A percentile compares a stretch with the other conserved stretches of the same genome.
phyloP scores from a whole-genome alignment of 1,140 invertebrate species.

The Cardiocondyla obscurior region DNA sequence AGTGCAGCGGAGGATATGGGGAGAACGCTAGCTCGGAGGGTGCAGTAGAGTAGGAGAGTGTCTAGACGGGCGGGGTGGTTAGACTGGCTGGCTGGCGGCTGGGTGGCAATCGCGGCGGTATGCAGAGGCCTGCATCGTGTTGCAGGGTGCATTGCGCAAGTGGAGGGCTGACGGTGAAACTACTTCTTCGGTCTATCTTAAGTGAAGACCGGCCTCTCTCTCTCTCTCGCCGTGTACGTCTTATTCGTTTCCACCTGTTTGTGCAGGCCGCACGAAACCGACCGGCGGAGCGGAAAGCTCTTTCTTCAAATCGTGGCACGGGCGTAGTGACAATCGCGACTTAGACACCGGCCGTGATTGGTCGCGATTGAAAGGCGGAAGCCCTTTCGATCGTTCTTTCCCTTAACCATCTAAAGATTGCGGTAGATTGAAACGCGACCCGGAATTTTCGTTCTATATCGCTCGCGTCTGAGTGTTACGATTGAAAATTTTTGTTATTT shows the following conservation, averaged over 20 bases:
- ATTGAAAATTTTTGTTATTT: slow-evolving; percentile 31
- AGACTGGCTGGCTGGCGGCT: slow-evolving; percentile 71
- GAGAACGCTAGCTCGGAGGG: slow-evolving; percentile 70
- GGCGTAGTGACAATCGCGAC: slow-evolving; percentile 64
- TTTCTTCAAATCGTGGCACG: slow-evolving; percentile 64
- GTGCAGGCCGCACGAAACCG: slow-evolving; percentile 61
- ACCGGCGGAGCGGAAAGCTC: slow-evolving; percentile 33
- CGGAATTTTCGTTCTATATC: slow-evolving; percentile 22
- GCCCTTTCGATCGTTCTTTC: slow-evolving; percentile 45
- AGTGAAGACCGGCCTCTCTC: slow-evolving; percentile 61
- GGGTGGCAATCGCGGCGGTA: slow-evolving; percentile 68
- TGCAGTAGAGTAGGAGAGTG: slow-evolving; percentile 81
- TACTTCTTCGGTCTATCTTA: slow-evolving; percentile 72
- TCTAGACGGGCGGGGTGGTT: slow-evolving; percentile 81
- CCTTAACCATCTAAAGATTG: slow-evolving; percentile 12
- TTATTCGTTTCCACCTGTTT: background rate
- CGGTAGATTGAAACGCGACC: background rate
- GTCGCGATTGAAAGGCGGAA: slow-evolving; percentile 17
- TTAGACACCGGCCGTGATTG: slow-evolving; percentile 49
- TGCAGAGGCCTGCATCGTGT: slow-evolving; percentile 60
- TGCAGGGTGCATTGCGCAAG: slow-evolving; percentile 58
- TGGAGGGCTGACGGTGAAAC: slow-evolving; percentile 37
- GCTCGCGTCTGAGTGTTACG: slow-evolving; percentile 21
- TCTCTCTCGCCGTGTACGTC: too few relatives aligned
- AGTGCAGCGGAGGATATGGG: slow-evolving; percentile 59